Evolutionary conservation across 2,797 vertebrate species (phyloP), one percentile per base, ranked within the genome.

Genomic region (Diglossa cyanea): DNA sequence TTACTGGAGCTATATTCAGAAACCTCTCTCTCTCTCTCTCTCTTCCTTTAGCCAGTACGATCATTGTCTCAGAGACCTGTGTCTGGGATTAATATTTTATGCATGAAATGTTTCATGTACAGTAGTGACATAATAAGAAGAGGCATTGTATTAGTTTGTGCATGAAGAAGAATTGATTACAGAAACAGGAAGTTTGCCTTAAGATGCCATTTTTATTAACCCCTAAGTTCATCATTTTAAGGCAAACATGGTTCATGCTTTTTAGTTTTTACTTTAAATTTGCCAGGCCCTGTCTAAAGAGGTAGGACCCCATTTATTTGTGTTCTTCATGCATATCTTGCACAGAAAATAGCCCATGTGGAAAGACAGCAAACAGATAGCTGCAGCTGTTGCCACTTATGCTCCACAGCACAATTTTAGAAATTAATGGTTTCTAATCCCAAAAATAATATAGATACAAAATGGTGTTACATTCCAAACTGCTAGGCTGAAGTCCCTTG

Each of bases 321-420:
- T 90, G 92, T 83, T 84, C 88, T 86, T 94, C 89, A 79, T 68
- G 92, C 58, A n/a, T 97, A 92, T 95, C 96, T 93, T 66, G 73
- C 58, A 73, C 77, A 37, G 86, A 88, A 97, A 96, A 92, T 84
- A 97, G 94, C 77, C 96, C 96, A 82, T 71, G 92, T 95, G 97
- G 96, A 97, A 97, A 97, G 97, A 95, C 78, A 85, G 95, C 24
- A 91, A 96, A 94, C 86, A 94, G 95, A 95, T 74, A 86, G 92
- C 87, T 97, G 78, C 97, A 97, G 97, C 97, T 97, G 96, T 96
- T 96, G 88, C 95, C 77, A 76, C 97, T 97, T 96, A 95, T 86
- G 96, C 97, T 96, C 96, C 95, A 90, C 95, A 97, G 97, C 97
- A 97, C 97, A 97, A 96, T 97, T 97, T 97, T 80, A 86, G 96